Conservation (phyloP, 2,113 vertebrate species). For the Lucifuga dentata region DNA sequence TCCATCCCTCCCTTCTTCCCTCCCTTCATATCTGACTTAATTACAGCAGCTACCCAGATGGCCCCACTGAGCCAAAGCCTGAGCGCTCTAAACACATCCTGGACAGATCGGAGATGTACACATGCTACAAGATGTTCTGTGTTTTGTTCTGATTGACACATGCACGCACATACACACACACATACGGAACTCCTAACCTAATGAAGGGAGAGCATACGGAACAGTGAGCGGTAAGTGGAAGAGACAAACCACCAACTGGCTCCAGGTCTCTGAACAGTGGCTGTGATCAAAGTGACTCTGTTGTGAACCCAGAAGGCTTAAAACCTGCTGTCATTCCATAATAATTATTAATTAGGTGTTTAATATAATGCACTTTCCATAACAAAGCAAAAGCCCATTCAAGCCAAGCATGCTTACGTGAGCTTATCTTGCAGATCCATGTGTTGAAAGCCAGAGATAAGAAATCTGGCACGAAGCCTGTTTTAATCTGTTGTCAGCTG, state of each 20-base stretch:
- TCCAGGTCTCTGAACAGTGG: conserved; percentile 20
- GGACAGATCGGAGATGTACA: conserved; percentile 59
- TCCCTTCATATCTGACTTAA: conserved; percentile 68
- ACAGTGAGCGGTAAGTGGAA: conserved; percentile 35
- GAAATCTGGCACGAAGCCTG: neutral
- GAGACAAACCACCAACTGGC: conserved; percentile 15
- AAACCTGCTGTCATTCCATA: conserved; percentile 5
- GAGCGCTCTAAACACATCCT: conserved; percentile 55
- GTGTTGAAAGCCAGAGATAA: neutral
- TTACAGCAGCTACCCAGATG: conserved; percentile 75
- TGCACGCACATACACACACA: conserved; percentile 32
- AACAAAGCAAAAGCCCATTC: neutral
- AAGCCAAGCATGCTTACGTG: conserved; percentile 1
- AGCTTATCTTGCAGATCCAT: neutral
- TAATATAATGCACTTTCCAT: neutral
- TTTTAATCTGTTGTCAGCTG: neutral
- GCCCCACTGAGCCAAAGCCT: conserved; percentile 55
- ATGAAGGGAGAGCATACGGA: conserved; percentile 56
- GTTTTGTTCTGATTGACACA: too few species aligned
- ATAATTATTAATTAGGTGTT: conserved; percentile 6
- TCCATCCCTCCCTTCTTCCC: conserved; percentile 9
- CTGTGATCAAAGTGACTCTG: conserved; percentile 25
- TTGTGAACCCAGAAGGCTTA: neutral
- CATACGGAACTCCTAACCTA: conserved; percentile 48
- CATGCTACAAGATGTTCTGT: conserved; percentile 40